Percentiles rank a stretch among this genome's conserved stretches.
phyloP scores from a whole-genome alignment of 2,797 vertebrate genomes.

The Rhadinocentrus ornatus region DNA sequence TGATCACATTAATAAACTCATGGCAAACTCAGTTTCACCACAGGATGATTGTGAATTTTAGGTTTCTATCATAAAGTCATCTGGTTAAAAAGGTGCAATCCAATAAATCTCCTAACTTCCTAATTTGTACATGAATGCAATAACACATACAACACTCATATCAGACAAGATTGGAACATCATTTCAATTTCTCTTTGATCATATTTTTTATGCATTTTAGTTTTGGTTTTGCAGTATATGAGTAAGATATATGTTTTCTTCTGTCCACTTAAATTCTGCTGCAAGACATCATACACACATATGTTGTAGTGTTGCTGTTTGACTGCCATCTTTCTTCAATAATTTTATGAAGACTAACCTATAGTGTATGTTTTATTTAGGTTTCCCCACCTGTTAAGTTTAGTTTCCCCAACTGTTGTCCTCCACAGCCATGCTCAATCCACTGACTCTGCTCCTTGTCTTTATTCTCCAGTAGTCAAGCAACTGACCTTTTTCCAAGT shows the following conservation, averaged over 20 bases:
- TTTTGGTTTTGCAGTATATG: constrained; percentile 3
- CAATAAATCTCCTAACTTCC: too few relatives aligned
- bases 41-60: constrained; percentile 13
- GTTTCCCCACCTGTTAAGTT: background rate
- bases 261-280: constrained; percentile 7
- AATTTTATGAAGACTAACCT: background rate
- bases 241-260: constrained; percentile 15
- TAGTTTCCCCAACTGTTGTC: background rate
- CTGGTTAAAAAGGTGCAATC: constrained; percentile 10
- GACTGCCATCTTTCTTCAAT: background rate
- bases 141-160: constrained; percentile 26
- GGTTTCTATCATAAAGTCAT: background rate
- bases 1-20: background rate
- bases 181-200: background rate
- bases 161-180: constrained; percentile 16
- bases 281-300: background rate
- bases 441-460: background rate
- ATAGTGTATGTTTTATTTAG: background rate
- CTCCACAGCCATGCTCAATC: background rate
- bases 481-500: background rate
- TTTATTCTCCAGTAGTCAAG: background rate
- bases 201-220: background rate
- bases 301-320: background rate
- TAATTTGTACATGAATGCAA: constrained; percentile 1
- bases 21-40: background rate